Base-by-base conservation (phyloP, 2,888 invertebrate genomes). In the Patella pellucida region DNA sequence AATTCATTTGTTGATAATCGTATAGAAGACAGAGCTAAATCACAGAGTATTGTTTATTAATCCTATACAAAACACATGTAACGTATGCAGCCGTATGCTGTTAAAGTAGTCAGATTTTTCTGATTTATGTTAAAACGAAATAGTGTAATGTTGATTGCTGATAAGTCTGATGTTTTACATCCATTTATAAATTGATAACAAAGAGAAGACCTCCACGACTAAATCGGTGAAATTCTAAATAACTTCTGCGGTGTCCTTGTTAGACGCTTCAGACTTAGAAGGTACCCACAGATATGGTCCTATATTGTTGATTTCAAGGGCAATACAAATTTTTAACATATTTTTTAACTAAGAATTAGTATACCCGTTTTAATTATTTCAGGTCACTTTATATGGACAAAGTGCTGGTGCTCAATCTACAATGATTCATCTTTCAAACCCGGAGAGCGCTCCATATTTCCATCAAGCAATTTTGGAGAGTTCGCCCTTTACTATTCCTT, bases 361-460 rank as follows among this genome's bases (percentile, higher is more conserved):
- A 41, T 41, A 68, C 62, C 23, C 67, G 27, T 70, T 69, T 41
- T 54, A 74, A 16, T 72, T 14, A 15, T 73, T 77, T 14, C 76
- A 85, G 87, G 84, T 86, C 27, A 86, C 85, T 1, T 56, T 86
- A 19, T 83, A 83, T 72, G 85, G 85, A 1, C 85, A 86, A 76
- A 84, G 84, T 71, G 85, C 85, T 2, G 85, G 85, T 0, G 85
- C 81, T 1, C 85, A 86, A 76, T 86, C 85, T 12, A 74, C 76
- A 7, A 51, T 80, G 11, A 78, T 82, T 11, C 85, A 85, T 72
- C 52, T 83, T 70, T 83, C 80, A 76, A 76, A 79, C 3, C 69
- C 78, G 14, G 70, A 77, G 23, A 79, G 82, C 11, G 71, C 75
- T 7, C 69, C 78, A 11, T 76, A 79, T 19, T 86, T 85, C 77